Percentiles rank a stretch among this genome's conserved stretches.
Evolutionary conservation across 2,113 vertebrate species (phyloP).

Genomic region (Neopipo cinnamomea): DNA sequence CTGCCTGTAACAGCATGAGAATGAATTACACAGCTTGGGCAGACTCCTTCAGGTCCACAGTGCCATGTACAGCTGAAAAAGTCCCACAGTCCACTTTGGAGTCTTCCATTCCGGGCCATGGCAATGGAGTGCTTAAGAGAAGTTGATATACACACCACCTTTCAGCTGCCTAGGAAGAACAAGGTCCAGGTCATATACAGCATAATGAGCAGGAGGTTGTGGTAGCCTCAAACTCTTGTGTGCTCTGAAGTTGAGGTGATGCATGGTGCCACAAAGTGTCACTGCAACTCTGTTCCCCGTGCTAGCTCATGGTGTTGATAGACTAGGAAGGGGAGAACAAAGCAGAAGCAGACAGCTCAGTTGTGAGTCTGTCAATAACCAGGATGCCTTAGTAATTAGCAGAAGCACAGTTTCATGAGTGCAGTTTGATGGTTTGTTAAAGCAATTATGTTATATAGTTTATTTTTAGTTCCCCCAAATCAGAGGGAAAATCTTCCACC

Average conservation of each 20-base stretch:
- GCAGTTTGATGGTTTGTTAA: background rate
- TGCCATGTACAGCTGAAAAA: background rate
- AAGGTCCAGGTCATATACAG: background rate
- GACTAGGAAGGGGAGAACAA: background rate
- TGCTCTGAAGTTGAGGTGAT: background rate
- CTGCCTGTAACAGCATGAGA: background rate
- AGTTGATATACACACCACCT: background rate
- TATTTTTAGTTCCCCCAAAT: background rate
- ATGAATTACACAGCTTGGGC: background rate
- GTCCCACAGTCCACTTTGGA: background rate
- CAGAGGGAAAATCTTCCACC: background rate
- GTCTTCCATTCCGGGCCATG: background rate
- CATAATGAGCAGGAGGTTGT: background rate
- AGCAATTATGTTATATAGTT: background rate
- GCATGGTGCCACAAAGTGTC: background rate
- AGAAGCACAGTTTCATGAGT: background rate
- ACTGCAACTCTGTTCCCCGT: background rate
- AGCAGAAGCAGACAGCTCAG: background rate
- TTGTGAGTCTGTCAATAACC: background rate
- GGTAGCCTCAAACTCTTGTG: background rate
- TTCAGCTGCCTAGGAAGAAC: fast-evolving
- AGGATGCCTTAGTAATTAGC: background rate
- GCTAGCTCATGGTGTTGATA: fast-evolving
- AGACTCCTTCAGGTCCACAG: background rate
- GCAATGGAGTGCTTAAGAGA: background rate